Evolutionary conservation across 2,888 invertebrate genomes (phyloP), one percentile per base, ranked within the genome.

Genomic region (Parnassius orleans): DNA sequence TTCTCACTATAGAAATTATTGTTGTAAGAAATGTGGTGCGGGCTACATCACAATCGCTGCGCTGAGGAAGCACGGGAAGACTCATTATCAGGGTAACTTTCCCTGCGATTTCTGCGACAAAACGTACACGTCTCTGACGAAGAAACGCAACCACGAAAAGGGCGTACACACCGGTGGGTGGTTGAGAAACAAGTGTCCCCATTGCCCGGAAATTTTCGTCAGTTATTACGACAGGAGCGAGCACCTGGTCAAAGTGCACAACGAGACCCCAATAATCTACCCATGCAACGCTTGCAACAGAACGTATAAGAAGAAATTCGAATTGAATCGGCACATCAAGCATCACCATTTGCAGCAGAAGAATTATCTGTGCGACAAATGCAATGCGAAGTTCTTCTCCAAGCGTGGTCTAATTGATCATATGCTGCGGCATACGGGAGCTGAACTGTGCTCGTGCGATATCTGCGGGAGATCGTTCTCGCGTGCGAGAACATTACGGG

Each of bases 71-170:
- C 92, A 92, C 69, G 85, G 81, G 0, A 90, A 88, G 68, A 91
- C 89, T 0, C 92, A 92, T 70, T 87, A 84, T 2, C 89, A 87
- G 50, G 91, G 92, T 9, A 83, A 92, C 55, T 94, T 93, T 66
- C 92, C 92, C 0, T 93, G 93, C 70, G 85, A 84, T 15, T 88
- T 79, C 53, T 93, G 93, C 68, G 90, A 87, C 1, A 93, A 93
- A 71, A 78, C 85, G 10, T 93, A 93, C 73, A 92, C 93, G 3
- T 90, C 93, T 0, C 69, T 90, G 1, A 88, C 85, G 0, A 91
- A 91, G 69, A 90, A 89, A 63, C 72, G 84, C 0, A 89, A 91
- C 57, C 91, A 91, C 66, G 87, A 89, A 11, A 90, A 87, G 61
- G 91, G 91, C 0, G 91, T 90, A 0, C 91, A 91, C 62, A 87